Base-by-base conservation (phyloP, 1,140 invertebrate genomes). In the Archegozetes longisetosus region DNA sequence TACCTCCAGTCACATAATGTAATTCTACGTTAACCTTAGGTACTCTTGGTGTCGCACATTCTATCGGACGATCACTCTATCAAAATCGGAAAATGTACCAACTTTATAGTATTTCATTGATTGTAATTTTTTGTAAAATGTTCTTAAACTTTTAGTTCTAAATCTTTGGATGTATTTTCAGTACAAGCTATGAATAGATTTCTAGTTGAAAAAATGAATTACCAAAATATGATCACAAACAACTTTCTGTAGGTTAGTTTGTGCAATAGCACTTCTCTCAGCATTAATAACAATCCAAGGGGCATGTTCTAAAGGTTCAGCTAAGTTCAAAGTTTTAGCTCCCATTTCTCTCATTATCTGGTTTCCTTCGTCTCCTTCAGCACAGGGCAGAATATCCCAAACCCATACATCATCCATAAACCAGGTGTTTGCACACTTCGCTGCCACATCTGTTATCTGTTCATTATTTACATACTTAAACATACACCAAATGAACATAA, bases 261-360 rank as follows among this genome's bases (percentile, higher is more conserved):
- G 25, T 1, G 59, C 59, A 9, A 25, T 13, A 6, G 52, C 1
- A 17, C 14, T 58, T 60, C 57, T 20, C 17, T 26, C n/a, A 26
- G 57, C 59, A 52, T 61, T 61, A 27, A 61, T 61, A 14, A 61
- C 4, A 61, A 61, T 61, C 60, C 60, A 62, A 3, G 57, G 60
- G 6, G 60, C 26, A 26, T 57, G 26, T 14, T 62, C 1, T 25
- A 61, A 60, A 17, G 52, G n/a, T 47, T 61, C 53, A 9, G 12
- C 2, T 20, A 26, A 22, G n/a, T 23, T 53, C 24, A 46, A 2
- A 25, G 59, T 61, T 50, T 47, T 29, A 14, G 23, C 14, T 6
- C 46, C 27, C 26, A 61, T 61, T 61, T 29, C 20, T 61, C 6
- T 22, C 59, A 61, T 40, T 22, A 12, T 24, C 9, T 46, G 13